A percentile compares a stretch with the other conserved stretches of the same genome.
Evolutionary conservation across 2,113 vertebrate species (phyloP).

Genomic region (Sialia sialis): DNA sequence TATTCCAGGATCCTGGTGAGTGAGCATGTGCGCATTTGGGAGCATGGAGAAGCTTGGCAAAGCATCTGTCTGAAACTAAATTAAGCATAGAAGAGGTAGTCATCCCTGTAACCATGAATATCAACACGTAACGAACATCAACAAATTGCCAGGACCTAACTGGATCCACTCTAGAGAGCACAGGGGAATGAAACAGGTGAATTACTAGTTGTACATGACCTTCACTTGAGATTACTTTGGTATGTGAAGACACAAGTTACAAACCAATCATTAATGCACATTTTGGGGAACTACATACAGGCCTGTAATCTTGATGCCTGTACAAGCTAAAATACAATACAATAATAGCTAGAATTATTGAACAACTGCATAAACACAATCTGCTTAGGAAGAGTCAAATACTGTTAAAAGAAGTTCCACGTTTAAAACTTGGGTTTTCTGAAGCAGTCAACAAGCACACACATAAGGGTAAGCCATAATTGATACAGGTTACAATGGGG

Average conservation of each 20-base stretch:
- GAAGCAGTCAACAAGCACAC: not conserved
- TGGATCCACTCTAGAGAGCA: not conserved
- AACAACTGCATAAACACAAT: not conserved
- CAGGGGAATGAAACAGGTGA: not conserved
- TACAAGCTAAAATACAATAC: not conserved
- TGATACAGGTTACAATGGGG: not conserved
- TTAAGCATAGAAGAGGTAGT: not conserved
- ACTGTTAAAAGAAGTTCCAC: not conserved
- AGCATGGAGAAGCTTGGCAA: not conserved
- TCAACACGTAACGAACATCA: not conserved
- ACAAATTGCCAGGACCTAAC: not conserved
- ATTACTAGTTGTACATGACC: not conserved
- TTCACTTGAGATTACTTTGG: not conserved
- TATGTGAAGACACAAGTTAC: not conserved
- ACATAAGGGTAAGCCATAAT: not conserved
- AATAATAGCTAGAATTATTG: not conserved
- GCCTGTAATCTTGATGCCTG: not conserved
- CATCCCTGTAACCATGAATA: not conserved
- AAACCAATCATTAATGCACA: not conserved
- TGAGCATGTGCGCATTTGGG: accelerated
- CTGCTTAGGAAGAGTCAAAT: not conserved
- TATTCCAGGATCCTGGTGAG: not conserved
- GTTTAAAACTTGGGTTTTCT: not conserved
- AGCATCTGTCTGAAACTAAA: not conserved
- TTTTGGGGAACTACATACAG: not conserved